Evolutionary conservation across 2,888 invertebrate species (phyloP), one percentile per base, ranked within the genome.

Genomic region (Gandaritis pyraliata): DNA sequence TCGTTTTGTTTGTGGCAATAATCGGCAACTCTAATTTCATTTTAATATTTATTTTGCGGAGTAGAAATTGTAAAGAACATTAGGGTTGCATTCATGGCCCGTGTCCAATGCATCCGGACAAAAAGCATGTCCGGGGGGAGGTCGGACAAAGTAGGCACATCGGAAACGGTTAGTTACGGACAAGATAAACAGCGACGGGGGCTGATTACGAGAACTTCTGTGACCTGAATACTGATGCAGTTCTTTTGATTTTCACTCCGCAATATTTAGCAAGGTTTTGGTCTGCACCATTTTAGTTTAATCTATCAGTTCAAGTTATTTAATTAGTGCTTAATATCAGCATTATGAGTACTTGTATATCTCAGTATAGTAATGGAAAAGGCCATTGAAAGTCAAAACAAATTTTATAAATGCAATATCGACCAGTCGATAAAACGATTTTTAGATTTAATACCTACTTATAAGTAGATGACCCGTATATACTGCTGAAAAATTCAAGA

Each of bases 81-180:
- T 41, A 15, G 58, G 51, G 50, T 50, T 56, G 45, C 54, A 64
- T 64, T 56, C 38, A 58, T 43, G 59, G 43, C 41, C 53, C 61
- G 46, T 63, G 58, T 52, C 68, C 58, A 59, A 60, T 39, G 61
- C 59, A 64, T 50, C 52, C 36, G 47, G 64, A 74, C 69, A 72
- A 71, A 72, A 68, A 61, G 70, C 72, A 72, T 68, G 69, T 58
- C 55, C 51, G 30, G 72, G 74, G 81, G 78, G 77, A 76, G 74
- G 56, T 49, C 48, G 73, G 72, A 67, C 55, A 60, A 70, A 49
- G 73, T 71, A 48, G 67, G 71, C 75, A 68, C 67, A 70, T 72
- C 80, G 80, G 80, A 79, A 78, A 74, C 77, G 70, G 79, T 82
- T 82, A 77, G 82, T 80, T 77, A 75, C 76, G 76, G 65, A 51